Percentiles rank a stretch among this genome's conserved stretches.
Evolutionary conservation across 2,113 vertebrate genomes (phyloP).

Genomic region (Tonatia bakeri): DNA sequence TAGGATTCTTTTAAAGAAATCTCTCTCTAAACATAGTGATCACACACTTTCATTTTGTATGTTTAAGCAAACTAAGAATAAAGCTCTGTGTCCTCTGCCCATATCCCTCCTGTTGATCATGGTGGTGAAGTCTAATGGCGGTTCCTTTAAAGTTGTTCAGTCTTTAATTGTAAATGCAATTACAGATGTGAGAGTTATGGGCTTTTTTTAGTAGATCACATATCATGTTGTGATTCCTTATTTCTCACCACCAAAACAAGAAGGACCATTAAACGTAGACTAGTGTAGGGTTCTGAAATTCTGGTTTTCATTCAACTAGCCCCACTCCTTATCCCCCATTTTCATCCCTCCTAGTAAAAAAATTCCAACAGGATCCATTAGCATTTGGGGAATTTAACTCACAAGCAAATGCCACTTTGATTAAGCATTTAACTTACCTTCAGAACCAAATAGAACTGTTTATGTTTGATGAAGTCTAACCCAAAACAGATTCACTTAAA

Average conservation of each 20-base stretch:
- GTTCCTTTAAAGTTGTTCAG: not conserved
- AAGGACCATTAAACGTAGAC: accelerated
- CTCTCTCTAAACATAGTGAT: not conserved
- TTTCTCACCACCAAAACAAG: not conserved
- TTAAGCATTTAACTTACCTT: not conserved
- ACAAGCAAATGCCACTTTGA: not conserved
- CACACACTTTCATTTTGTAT: not conserved
- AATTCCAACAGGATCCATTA: too few species aligned
- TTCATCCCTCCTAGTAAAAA: not conserved
- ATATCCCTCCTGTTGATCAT: not conserved
- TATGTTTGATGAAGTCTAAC: not conserved
- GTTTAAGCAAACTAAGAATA: not conserved
- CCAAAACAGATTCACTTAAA: not conserved
- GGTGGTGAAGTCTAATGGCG: not conserved
- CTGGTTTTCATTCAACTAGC: too few species aligned
- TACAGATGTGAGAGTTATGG: not conserved
- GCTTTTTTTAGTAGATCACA: not conserved
- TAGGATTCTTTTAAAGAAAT: not conserved
- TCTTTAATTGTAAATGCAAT: not conserved
- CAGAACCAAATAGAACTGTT: not conserved
- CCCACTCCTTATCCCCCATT: accelerated
- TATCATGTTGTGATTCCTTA: not conserved
- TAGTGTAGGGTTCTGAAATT: not conserved
- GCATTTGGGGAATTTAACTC: not conserved
- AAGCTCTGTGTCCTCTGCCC: not conserved